A percentile compares a stretch with the other conserved stretches of the same genome.
Conservation (phyloP, 2,113 vertebrate genomes). For the Gila orcuttii region DNA sequence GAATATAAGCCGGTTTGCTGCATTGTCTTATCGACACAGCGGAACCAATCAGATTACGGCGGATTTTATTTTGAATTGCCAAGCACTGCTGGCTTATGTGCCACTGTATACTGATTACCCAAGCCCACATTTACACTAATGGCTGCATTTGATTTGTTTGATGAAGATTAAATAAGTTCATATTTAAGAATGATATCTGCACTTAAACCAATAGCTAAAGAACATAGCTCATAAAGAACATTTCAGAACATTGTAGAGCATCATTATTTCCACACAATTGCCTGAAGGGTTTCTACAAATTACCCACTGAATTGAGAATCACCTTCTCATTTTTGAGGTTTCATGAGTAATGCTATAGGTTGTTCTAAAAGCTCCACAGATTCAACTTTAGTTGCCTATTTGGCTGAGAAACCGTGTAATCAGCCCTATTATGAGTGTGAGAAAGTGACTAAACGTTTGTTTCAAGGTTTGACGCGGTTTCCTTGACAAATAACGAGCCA, state of each 20-base stretch:
- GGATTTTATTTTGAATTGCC: constrained; percentile 44
- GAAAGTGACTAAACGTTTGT: background rate
- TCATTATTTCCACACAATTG: background rate
- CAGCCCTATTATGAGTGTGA: background rate
- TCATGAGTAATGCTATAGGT: background rate
- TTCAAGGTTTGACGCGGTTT: background rate
- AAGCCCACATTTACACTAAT: constrained; percentile 7
- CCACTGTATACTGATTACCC: constrained; percentile 1
- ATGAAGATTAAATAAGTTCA: constrained; percentile 18
- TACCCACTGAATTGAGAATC: background rate
- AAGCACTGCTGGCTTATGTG: constrained; percentile 26
- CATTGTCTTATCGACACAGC: constrained; percentile 45
- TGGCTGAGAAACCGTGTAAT: background rate
- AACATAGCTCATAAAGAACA: background rate
- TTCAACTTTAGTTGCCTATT: background rate
- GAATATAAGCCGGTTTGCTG: constrained; percentile 40
- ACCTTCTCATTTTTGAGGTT: background rate
- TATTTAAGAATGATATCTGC: constrained; percentile 2
- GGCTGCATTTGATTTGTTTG: constrained; percentile 13
- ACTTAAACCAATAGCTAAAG: background rate
- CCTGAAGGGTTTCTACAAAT: constrained; percentile 23
- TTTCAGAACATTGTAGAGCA: constrained; percentile 12
- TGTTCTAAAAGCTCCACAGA: background rate
- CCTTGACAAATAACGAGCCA: background rate
- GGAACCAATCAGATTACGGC: constrained; percentile 45